Conservation (phyloP, 1,140 invertebrate species). For the Fopius arisanus region DNA sequence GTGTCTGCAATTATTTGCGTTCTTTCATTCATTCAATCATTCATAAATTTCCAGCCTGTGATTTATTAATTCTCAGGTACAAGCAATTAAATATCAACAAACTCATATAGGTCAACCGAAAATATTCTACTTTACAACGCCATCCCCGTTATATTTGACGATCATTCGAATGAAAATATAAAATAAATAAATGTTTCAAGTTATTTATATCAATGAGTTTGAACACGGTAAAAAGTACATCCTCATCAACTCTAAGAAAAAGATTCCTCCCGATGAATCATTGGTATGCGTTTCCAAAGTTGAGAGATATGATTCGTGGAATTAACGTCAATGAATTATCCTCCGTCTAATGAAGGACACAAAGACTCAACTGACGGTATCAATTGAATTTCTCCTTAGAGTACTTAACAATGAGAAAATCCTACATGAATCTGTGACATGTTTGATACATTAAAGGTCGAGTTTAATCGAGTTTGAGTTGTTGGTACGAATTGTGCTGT, state of each 20-base stretch:
- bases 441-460: background rate
- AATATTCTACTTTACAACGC: no score
- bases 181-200: no score
- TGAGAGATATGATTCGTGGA: background rate
- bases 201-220: background rate
- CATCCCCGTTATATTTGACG: background rate
- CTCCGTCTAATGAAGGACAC: no score
- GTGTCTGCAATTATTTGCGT: background rate
- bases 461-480: background rate
- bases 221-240: background rate
- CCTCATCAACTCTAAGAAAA: background rate
- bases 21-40: background rate
- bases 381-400: no score
- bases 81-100: no score
- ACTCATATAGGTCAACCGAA: no score
- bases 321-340: background rate
- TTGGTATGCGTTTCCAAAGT: background rate
- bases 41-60: background rate
- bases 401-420: background rate
- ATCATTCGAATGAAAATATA: no score
- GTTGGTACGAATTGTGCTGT: no score
- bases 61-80: no score
- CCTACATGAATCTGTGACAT: background rate
- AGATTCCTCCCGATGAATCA: background rate
- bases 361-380: no score